Evolutionary conservation across 2,113 vertebrate genomes (phyloP).

Genomic region (Glaucomys volans): DNA sequence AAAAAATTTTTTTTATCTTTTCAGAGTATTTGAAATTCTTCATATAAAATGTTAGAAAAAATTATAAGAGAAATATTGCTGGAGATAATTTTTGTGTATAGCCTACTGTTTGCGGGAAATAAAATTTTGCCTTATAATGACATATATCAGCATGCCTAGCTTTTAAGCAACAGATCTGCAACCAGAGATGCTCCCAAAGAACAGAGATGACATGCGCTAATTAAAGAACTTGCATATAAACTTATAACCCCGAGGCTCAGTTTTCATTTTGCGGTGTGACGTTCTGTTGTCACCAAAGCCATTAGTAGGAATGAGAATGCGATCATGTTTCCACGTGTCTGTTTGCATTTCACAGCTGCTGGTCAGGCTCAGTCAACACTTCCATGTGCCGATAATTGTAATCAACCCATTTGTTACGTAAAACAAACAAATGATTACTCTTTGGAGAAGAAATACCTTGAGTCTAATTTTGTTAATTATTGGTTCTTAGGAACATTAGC

Average conservation of each 20-base stretch:
- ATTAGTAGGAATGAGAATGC: not conserved
- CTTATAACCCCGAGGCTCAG: slow-evolving; percentile 7
- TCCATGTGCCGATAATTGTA: not conserved
- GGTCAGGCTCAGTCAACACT: slow-evolving; percentile 59
- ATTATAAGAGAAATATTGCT: not conserved
- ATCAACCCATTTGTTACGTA: slow-evolving; percentile 70
- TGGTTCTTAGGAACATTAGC: slow-evolving; percentile 48
- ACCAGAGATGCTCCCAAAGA: slow-evolving; percentile 16
- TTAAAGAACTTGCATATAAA: slow-evolving; percentile 52
- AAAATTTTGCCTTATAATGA: slow-evolving; percentile 1
- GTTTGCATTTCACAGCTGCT: slow-evolving; percentile 56
- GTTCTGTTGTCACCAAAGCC: not conserved
- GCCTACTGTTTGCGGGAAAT: not conserved
- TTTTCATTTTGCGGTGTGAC: not conserved
- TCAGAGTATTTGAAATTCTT: not conserved
- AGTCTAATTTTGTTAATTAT: slow-evolving; percentile 65
- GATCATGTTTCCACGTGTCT: slow-evolving; percentile 27
- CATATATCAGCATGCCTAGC: not conserved
- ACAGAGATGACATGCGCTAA: slow-evolving; percentile 47
- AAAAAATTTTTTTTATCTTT: not conserved
- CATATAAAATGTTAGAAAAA: not conserved
- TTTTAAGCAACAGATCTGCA: slow-evolving; percentile 51
- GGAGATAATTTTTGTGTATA: not conserved
- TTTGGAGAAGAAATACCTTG: slow-evolving; percentile 61
- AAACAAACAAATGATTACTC: slow-evolving; percentile 62